These are phyloP conservation scores for Leptura quadrifasciata DNA, from an alignment of 2,888 invertebrate species.

Conservation along the genomic window DNA sequence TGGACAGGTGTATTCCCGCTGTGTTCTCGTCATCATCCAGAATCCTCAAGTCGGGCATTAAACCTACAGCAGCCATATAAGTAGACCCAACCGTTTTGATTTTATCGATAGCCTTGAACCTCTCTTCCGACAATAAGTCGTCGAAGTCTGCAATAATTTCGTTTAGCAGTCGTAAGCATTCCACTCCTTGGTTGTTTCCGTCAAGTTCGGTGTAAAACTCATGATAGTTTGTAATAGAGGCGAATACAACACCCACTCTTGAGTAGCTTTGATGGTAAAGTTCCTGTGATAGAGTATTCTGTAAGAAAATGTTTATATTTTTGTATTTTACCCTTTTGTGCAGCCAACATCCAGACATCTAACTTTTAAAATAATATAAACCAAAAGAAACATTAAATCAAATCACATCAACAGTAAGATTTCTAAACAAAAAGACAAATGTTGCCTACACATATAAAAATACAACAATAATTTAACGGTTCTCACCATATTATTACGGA, in stretches of 20 bases:
- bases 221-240: conserved; percentile 94
- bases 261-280: conserved; percentile 95
- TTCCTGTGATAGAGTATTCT: conserved; percentile 83
- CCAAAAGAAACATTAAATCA: conserved; percentile 39
- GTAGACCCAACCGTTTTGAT: conserved; percentile 96
- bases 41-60: conserved; percentile 88
- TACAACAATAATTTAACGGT: background rate
- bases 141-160: conserved; percentile 97
- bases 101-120: conserved; percentile 92
- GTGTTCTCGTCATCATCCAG: conserved; percentile 81
- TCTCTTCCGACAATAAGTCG: conserved; percentile 90
- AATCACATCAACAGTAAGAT: conserved; percentile 38
- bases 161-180: conserved; percentile 90
- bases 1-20: conserved; percentile 82
- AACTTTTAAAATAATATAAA: conserved; percentile 47
- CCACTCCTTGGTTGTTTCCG: conserved; percentile 93
- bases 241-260: conserved; percentile 93
- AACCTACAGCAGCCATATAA: conserved; percentile 94
- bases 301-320: conserved; percentile 68
- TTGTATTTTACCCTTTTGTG: conserved; percentile 59
- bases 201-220: conserved; percentile 96
- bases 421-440: conserved; percentile 55
- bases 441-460: conserved; percentile 63
- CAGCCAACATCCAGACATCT: conserved; percentile 64
- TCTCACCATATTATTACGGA: conserved; percentile 88